Conservation (phyloP, 2,888 invertebrate species). For the Acholoe squamosa region DNA sequence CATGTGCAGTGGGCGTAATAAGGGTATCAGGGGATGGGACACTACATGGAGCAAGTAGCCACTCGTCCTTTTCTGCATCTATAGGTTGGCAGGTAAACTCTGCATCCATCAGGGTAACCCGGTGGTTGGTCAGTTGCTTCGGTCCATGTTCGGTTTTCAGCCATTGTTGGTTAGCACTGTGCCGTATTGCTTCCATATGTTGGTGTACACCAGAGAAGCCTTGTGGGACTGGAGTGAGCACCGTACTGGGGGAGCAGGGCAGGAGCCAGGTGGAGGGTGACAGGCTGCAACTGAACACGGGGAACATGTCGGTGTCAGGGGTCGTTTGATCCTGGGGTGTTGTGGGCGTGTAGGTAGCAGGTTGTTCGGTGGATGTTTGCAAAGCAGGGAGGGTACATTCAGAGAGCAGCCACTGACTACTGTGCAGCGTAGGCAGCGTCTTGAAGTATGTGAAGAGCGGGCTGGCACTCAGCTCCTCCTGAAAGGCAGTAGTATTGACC, state of each 20-base stretch:
- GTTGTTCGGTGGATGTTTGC: no score
- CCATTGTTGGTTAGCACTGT: not conserved
- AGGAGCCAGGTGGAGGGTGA: not conserved
- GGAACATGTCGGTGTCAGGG: not conserved
- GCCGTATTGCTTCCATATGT: not conserved
- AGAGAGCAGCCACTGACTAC: not conserved
- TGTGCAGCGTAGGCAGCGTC: not conserved
- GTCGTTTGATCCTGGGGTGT: not conserved
- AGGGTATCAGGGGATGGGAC: no score
- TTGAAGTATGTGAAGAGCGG: constrained; percentile 59
- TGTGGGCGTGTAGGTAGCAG: not conserved
- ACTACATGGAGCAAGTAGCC: not conserved
- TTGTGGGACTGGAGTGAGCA: not conserved
- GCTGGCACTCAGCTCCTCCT: not conserved
- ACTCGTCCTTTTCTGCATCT: not conserved
- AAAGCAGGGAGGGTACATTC: not conserved
- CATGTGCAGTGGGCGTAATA: no score
- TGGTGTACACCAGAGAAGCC: not conserved
- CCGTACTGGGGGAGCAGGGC: not conserved
- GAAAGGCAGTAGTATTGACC: not conserved
- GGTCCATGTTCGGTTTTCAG: no score
- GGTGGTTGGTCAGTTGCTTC: no score
- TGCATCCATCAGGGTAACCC: not conserved
- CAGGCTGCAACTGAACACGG: constrained; percentile 17
- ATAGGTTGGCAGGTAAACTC: not conserved